Percentiles rank a stretch among this genome's conserved stretches.
Conservation (phyloP, 2,113 vertebrate genomes). For the Tichodroma muraria region DNA sequence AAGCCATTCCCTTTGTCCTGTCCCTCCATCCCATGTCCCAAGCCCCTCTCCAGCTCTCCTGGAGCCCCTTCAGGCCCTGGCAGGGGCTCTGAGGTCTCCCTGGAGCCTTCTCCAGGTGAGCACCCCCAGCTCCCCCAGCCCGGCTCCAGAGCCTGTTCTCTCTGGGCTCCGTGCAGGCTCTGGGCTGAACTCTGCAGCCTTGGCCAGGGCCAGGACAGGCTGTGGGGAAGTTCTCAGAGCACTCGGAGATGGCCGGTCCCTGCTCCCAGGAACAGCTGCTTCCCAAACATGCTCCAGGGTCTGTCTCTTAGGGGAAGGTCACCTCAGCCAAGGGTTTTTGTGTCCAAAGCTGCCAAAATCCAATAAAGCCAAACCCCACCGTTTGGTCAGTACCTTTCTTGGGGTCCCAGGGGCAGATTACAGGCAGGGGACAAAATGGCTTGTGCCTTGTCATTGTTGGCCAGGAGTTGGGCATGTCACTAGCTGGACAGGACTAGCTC, state of each 20-base stretch:
- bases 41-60: neutral
- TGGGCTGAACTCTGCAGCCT: neutral
- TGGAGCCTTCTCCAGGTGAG: neutral
- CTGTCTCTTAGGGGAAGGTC: neutral
- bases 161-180: neutral
- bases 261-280: neutral
- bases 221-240: neutral
- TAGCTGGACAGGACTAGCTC: neutral
- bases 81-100: neutral
- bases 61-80: neutral
- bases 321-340: neutral
- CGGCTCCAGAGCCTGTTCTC: neutral
- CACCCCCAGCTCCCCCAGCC: neutral
- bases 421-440: too few species aligned
- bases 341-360: neutral
- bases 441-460: neutral
- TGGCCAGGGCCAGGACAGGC: neutral
- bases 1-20: neutral
- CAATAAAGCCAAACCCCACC: neutral
- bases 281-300: fast-evolving
- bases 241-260: too few species aligned
- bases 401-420: neutral
- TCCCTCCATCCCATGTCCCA: neutral
- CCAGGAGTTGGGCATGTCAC: neutral
- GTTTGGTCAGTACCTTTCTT: neutral